Percentiles rank a stretch among this genome's conserved stretches.
Evolutionary conservation across 2,797 vertebrate genomes (phyloP).

Genomic region (Fratercula arctica): DNA sequence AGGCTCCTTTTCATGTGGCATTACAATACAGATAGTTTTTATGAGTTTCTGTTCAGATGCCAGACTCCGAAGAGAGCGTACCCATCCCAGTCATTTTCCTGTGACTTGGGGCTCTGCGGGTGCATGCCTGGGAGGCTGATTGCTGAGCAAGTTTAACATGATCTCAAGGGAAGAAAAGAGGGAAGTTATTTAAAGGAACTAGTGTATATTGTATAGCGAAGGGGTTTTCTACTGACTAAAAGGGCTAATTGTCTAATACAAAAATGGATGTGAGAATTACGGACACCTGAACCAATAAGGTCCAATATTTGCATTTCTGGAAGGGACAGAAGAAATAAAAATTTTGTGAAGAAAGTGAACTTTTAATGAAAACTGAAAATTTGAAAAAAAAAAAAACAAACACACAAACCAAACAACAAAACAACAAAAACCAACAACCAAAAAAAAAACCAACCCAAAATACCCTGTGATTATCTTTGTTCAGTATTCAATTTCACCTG

Average conservation of each 20-base stretch:
- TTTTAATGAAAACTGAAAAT: background rate
- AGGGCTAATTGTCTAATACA: background rate
- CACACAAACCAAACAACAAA: no score
- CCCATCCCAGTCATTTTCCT: background rate
- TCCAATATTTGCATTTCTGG: background rate
- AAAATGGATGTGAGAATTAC: background rate
- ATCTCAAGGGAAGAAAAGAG: background rate
- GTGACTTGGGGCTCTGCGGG: background rate
- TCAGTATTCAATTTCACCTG: background rate
- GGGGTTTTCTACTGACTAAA: background rate
- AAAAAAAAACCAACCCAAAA: background rate
- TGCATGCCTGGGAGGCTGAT: background rate
- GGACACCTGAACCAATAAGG: slow-evolving; percentile 4
- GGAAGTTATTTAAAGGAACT: background rate
- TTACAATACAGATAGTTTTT: slow-evolving; percentile 4
- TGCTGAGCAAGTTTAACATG: slow-evolving; percentile 20
- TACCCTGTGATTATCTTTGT: background rate
- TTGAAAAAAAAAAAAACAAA: background rate
- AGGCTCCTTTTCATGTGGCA: slow-evolving; percentile 48
- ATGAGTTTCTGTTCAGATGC: background rate
- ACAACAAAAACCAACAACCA: accelerated
- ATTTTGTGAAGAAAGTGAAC: background rate
- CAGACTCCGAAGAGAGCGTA: background rate
- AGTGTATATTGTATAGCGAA: background rate
- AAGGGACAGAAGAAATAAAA: background rate